Percentiles rank a stretch among this genome's conserved stretches.
Evolutionary conservation across 2,888 invertebrate genomes (phyloP).

Genomic region (Hypselothyrea guttata): DNA sequence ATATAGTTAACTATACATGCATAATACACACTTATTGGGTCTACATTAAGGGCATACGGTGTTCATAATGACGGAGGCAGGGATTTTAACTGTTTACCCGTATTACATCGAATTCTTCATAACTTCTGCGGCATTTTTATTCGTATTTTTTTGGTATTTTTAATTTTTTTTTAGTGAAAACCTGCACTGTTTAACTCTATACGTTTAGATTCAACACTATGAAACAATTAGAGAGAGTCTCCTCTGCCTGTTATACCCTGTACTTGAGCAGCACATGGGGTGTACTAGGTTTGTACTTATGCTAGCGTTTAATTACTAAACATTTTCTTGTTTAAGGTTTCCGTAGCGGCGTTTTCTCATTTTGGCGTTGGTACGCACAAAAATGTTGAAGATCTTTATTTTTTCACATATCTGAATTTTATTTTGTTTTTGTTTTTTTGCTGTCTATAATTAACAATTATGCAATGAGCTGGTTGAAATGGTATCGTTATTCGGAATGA

Average conservation of each 20-base stretch:
- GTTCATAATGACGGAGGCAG: conserved; percentile 18
- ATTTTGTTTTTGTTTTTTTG: too few species aligned
- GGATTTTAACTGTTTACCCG: conserved; percentile 46
- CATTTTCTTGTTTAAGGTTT: conserved; percentile 58
- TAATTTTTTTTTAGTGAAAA: conserved; percentile 31
- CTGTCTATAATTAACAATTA: conserved; percentile 11
- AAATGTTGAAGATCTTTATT: conserved; percentile 34
- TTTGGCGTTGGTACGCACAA: conserved; percentile 43
- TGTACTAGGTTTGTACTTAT: conserved; percentile 26
- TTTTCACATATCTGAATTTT: conserved; percentile 4
- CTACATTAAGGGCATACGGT: conserved; percentile 27
- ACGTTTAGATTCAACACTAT: conserved; percentile 6
- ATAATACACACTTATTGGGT: conserved; percentile 28
- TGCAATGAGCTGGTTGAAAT: conserved; percentile 23
- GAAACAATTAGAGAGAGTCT: conserved; percentile 14
- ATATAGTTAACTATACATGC: conserved; percentile 23
- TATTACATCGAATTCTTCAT: conserved; percentile 23
- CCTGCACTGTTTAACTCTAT: conserved; percentile 30
- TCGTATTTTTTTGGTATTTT: conserved; percentile 11
- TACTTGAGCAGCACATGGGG: too few species aligned
- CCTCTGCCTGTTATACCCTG: conserved; percentile 7
- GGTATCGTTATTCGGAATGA: conserved; percentile 27
- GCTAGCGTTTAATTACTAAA: conserved; percentile 45
- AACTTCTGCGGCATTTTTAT: not conserved
- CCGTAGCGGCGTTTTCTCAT: conserved; percentile 65